Conservation (phyloP, 1,140 invertebrate species). For the Andrena cerasifolii region DNA sequence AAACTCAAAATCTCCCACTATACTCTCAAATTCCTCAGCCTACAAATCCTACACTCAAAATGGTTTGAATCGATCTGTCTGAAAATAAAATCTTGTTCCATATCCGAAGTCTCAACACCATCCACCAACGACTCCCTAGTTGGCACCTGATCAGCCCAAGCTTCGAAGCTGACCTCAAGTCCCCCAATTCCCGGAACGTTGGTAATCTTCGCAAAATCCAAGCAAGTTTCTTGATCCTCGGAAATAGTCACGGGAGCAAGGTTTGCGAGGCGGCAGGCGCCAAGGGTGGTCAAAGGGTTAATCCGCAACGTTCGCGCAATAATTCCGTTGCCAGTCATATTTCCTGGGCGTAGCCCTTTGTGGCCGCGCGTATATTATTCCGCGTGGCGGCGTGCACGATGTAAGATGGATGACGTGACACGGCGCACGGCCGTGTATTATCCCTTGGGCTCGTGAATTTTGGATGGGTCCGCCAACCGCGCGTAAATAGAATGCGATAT, state of each 20-base stretch:
- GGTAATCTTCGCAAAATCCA: too few species aligned
- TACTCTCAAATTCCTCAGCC: too few species aligned
- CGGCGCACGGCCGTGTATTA: conserved; percentile 34
- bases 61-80: too few species aligned
- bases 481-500: conserved; percentile 66
- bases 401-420: conserved; percentile 56
- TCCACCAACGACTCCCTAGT: too few species aligned
- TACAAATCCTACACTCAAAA: too few species aligned
- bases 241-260: neutral
- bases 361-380: conserved; percentile 5
- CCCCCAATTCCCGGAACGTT: too few species aligned
- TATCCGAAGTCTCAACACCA: too few species aligned
- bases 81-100: too few species aligned
- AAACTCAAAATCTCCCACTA: too few species aligned
- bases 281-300: neutral
- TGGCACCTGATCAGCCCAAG: too few species aligned
- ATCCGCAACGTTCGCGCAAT: conserved; percentile 13
- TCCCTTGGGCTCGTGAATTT: conserved; percentile 56
- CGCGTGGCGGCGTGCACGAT: neutral
- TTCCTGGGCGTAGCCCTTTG: conserved; percentile 25
- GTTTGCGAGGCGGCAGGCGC: neutral
- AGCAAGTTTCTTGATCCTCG: too few species aligned
- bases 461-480: conserved; percentile 47
- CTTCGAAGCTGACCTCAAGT: too few species aligned
- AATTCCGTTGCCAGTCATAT: conserved; percentile 32